Conservation (phyloP, 2,113 vertebrate species). For the Diadophis punctatus region DNA sequence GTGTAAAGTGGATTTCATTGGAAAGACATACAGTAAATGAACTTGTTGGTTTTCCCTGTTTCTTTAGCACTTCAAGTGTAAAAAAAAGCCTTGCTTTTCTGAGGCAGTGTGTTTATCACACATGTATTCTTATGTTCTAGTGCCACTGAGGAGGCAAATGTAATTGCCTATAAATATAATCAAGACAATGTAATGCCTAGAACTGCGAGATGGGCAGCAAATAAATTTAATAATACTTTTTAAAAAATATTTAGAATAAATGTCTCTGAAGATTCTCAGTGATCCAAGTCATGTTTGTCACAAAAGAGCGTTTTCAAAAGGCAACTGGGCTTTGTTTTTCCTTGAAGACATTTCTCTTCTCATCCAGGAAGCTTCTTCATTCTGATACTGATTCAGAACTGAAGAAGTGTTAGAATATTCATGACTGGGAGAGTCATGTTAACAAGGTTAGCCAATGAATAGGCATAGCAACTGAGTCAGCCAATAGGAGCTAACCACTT, state of each 20-base stretch:
- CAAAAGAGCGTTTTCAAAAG: not conserved
- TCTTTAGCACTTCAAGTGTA: not conserved
- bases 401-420: no score
- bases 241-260: no score
- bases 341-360: not conserved
- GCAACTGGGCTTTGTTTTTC: not conserved
- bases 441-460: no score
- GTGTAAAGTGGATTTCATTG: not conserved
- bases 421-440: no score
- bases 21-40: not conserved
- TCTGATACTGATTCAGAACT: not conserved
- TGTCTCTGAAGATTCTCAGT: not conserved
- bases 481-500: no score
- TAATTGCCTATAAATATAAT: not conserved
- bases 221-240: not conserved
- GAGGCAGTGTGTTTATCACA: not conserved
- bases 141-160: not conserved
- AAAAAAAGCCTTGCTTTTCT: not conserved
- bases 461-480: no score
- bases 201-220: not conserved
- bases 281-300: not conserved
- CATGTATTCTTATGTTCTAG: not conserved
- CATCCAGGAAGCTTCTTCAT: not conserved
- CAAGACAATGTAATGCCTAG: not conserved
- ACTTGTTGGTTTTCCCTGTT: not conserved